These are phyloP conservation scores for Clanis bilineata DNA, from an alignment of 2,888 invertebrate species.

Conservation along the genomic window DNA sequence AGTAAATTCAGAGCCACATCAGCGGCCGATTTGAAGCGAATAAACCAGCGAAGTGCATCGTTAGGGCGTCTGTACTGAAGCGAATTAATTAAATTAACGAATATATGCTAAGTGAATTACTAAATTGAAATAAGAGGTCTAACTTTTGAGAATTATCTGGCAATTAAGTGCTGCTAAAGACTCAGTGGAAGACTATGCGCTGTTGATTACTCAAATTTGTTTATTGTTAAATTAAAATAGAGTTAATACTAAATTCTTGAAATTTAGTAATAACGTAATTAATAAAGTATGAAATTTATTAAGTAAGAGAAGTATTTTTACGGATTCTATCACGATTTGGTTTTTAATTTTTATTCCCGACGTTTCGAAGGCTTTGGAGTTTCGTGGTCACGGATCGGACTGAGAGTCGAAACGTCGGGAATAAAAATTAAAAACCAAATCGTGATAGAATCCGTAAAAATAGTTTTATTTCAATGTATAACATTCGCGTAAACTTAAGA, in stretches of 20 bases:
- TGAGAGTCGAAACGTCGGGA: too few species aligned
- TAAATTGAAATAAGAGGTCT: background rate
- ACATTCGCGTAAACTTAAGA: too few species aligned
- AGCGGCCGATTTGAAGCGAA: background rate
- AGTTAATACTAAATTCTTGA: background rate
- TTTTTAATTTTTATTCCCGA: too few species aligned
- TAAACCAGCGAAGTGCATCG: constrained; percentile 1
- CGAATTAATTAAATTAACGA: background rate
- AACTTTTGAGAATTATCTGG: background rate
- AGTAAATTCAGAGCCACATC: background rate
- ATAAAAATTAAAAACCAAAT: too few species aligned
- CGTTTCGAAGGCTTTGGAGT: too few species aligned
- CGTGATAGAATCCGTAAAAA: too few species aligned
- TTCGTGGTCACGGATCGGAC: too few species aligned
- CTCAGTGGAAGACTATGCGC: background rate
- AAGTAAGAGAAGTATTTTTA: too few species aligned
- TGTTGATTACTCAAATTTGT: background rate
- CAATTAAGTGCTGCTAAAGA: background rate
- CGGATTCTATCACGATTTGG: too few species aligned
- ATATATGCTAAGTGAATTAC: background rate
- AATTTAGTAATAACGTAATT: too few species aligned
- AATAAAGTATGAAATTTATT: too few species aligned
- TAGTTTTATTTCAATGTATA: too few species aligned
- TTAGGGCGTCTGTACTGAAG: background rate
- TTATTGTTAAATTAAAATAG: background rate